Evolutionary conservation across 2,888 invertebrate genomes (phyloP), one percentile per base, ranked within the genome.

Genomic region (Crocallis elinguaria): DNA sequence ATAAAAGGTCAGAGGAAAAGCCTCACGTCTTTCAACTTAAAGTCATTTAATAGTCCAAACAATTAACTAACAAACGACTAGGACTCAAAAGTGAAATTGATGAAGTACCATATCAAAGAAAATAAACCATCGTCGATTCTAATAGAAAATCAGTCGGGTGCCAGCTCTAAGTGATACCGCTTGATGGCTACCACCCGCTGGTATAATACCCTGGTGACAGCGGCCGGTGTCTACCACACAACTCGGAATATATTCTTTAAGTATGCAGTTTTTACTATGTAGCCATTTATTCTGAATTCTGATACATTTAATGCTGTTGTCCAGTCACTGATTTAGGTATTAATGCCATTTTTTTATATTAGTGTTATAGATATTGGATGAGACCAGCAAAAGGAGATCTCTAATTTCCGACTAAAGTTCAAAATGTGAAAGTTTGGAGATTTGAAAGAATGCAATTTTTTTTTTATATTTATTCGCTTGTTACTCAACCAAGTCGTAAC

Each of bases 171-270:
- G 66, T 62, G 67, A 67, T 62, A 39, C 59, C 67, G 64, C 64
- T 66, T 70, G 69, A 62, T 64, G 66, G 64, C 66, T 59, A 65
- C 77, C 78, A 45, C 78, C 78, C 69, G 78, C 77, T 67, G 78
- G 53, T 60, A 52, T 50, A 43, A 57, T 66, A 45, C 66, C n/a
- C 63, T 73, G 77, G 77, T 77, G 78, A 77, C 78, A 77, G 76
- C 49, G 27, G 45, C 48, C 32, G 11, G 43, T 54, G 53, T 55
- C 55, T 38, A 67, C 64, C 66, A 58, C 54, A 67, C 67, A 63
- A 55, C 42, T 23, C 12, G 9, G 30, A 38, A 39, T 45, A 16
- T 8, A 41, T 30, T 44, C n/a, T n/a, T n/a, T n/a, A n/a, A n/a
- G n/a, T 52, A 17, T 37, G 33, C 57, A 51, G 63, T 66, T 59